Evolutionary conservation across 2,888 invertebrate species (phyloP).

Genomic region (Drosophila hamatofila): DNA sequence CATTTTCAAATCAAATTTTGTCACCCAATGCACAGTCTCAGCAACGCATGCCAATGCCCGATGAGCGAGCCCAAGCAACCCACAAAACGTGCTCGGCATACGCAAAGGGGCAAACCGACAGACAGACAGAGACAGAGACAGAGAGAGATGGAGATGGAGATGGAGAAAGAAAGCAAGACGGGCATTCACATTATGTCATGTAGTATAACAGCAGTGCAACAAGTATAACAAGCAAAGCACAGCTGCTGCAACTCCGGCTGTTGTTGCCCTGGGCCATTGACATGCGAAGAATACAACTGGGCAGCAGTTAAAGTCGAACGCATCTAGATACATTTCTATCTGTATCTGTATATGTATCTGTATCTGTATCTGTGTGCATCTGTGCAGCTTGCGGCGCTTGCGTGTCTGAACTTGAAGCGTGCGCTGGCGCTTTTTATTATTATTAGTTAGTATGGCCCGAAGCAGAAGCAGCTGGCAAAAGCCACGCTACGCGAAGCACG

Average conservation of each 20-base stretch:
- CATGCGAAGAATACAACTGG: constrained; percentile 49
- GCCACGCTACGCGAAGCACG: constrained; percentile 69
- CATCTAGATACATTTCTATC: constrained; percentile 63
- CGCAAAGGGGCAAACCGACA: constrained; percentile 21
- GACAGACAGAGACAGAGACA: neutral
- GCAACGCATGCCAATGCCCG: constrained; percentile 56
- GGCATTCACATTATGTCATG: constrained; percentile 63
- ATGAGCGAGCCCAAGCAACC: constrained; percentile 42
- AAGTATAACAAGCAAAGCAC: constrained; percentile 38
- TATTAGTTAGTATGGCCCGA: constrained; percentile 34
- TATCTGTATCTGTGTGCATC: constrained; percentile 38
- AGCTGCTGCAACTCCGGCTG: constrained; percentile 11
- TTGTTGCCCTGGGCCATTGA: constrained; percentile 58
- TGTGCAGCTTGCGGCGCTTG: constrained; percentile 47
- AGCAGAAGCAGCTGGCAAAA: constrained; percentile 24
- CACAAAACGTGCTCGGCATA: constrained; percentile 70
- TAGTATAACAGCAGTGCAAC: constrained; percentile 54
- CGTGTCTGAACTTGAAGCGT: constrained; percentile 56
- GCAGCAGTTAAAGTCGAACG: constrained; percentile 30
- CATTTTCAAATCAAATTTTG: constrained; percentile 47
- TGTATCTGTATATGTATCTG: constrained; percentile 38
- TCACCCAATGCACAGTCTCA: constrained; percentile 30
- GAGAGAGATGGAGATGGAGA: neutral
- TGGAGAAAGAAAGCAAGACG: constrained; percentile 24
- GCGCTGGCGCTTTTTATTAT: constrained; percentile 32